Percentiles rank a stretch among this genome's conserved stretches.
Evolutionary conservation across 2,888 invertebrate species (phyloP).

Genomic region (Nemoura dubitans): DNA sequence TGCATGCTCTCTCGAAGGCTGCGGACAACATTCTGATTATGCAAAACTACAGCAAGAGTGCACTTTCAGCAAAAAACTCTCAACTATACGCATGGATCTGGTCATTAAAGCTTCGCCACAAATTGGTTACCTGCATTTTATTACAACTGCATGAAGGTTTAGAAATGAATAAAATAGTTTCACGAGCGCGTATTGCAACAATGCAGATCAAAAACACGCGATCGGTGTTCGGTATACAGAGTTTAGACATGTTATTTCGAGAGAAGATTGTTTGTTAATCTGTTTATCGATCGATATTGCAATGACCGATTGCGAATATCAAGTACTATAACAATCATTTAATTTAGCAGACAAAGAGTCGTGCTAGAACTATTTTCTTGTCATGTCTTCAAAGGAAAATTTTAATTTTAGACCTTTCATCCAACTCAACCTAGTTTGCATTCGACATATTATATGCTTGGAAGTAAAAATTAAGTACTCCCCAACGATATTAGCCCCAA

Average conservation of each 20-base stretch:
- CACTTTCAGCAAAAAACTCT: background rate
- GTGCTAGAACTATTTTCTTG: background rate
- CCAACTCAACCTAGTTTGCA: background rate
- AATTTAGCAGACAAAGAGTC: background rate
- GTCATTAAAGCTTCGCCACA: background rate
- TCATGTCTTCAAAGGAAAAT: background rate
- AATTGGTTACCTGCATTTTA: conserved; percentile 12
- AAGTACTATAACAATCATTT: conserved; percentile 7
- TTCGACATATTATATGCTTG: background rate
- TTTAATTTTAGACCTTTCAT: conserved; percentile 7
- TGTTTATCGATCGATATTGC: conserved; percentile 7
- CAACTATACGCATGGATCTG: background rate
- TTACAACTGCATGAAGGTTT: background rate
- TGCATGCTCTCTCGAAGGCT: background rate
- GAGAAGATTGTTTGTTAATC: conserved; percentile 12
- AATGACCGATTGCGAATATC: background rate
- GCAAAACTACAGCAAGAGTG: background rate
- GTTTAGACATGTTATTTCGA: background rate
- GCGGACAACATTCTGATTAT: background rate
- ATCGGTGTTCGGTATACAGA: background rate
- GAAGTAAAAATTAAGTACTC: background rate
- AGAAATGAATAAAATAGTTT: background rate
- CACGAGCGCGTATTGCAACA: conserved; percentile 7
- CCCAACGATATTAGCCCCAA: background rate
- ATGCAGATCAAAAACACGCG: background rate